Base-by-base conservation (phyloP, 1,140 invertebrate species). In the Streblospio benedicti region DNA sequence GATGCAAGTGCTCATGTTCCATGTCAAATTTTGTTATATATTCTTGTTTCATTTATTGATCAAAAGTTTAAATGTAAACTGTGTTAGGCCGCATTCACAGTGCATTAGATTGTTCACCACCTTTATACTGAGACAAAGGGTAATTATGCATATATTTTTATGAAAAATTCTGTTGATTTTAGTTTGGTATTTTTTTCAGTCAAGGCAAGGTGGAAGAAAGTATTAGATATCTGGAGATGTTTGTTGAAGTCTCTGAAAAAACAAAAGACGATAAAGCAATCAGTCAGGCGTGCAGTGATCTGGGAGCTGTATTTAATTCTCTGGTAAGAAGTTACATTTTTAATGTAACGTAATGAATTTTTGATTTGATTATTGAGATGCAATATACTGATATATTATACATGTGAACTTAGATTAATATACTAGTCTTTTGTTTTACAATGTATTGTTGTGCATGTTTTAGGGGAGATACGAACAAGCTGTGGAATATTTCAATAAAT, bases 391-490 rank as follows among this genome's bases (percentile, higher is more conserved):
- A 14, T 50, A 12, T 25, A n/a, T 25, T 14, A 50, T 50, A 25
- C 12, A 16, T 23, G 23, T 9, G 14, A 6, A n/a, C 45, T 57
- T 56, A n/a, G 12, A 14, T 27, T 54, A 18, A 28, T 56, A 9
- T 9, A 12, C 16, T 56, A 18, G n/a, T 14, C n/a, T 28, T 18
- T 57, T 53, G 16, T 9, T 18, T 18, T 6, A 14, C 6, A 53
- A 57, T 12, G 18, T 16, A 23, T 55, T 4, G 18, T 50, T 6
- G 27, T 28, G 14, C 16, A 16, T 16, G 14, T n/a, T n/a, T 12
- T 58, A 77, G 75, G 74, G 75, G 12, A 63, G 68, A 23, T 76
- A 76, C 68, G 66, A 73, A 38, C 69, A 76, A 62, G 76, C 76
- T 1, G 67, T 69, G 20, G 71, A 73, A 51, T 76, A 75, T 62